A percentile compares a stretch with the other conserved stretches of the same genome.
phyloP scores from a whole-genome alignment of 2,888 invertebrate genomes.

The Quadroppia sp. region DNA sequence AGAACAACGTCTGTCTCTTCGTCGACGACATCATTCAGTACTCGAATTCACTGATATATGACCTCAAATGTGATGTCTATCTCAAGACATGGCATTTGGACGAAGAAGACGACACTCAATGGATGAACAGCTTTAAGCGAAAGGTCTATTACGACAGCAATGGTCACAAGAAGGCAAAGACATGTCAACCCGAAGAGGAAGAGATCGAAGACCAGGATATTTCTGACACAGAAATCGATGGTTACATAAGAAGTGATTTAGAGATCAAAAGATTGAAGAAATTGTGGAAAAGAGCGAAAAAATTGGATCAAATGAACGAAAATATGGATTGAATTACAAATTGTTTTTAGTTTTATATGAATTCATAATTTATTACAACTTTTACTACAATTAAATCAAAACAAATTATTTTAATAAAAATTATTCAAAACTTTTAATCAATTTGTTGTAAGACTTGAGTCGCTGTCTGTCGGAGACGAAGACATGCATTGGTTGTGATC shows the following conservation, averaged over 20 bases:
- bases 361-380: too few relatives aligned
- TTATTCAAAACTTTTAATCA: too few relatives aligned
- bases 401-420: too few relatives aligned
- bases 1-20: conserved; percentile 6
- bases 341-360: too few relatives aligned
- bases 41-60: conserved; percentile 11
- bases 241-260: neutral
- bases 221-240: conserved; percentile 11
- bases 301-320: too few relatives aligned
- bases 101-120: neutral
- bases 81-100: too few relatives aligned
- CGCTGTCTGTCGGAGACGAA: too few relatives aligned
- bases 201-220: conserved; percentile 10
- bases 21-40: conserved; percentile 10
- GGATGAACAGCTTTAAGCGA: conserved; percentile 29
- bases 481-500: too few relatives aligned
- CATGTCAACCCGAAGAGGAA: neutral
- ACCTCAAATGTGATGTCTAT: conserved; percentile 19
- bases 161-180: neutral
- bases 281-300: neutral
- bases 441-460: too few relatives aligned
- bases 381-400: too few relatives aligned
- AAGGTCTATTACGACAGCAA: neutral
- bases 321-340: too few relatives aligned
- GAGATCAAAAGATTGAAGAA: conserved; percentile 9